phyloP scores from a whole-genome alignment of 2,888 invertebrate species.

The Scelioninae gen. 2 region DNA sequence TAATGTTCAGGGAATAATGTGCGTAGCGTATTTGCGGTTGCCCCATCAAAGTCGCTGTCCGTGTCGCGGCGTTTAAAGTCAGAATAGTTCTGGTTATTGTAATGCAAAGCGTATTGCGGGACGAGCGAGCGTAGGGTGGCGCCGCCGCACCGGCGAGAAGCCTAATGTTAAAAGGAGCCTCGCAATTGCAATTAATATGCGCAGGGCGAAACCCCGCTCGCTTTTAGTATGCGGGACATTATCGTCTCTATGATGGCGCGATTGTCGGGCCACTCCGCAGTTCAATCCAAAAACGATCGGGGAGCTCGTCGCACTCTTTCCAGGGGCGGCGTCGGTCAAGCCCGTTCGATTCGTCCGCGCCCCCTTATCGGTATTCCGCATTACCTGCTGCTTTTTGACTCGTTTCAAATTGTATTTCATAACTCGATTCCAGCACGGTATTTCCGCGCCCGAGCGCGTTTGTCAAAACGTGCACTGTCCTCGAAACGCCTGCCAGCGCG shows the following conservation, averaged over 20 bases:
- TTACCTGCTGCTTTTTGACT: constrained; percentile 67
- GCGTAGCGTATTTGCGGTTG: constrained; percentile 29
- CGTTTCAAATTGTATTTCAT: constrained; percentile 66
- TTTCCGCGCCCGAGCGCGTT: constrained; percentile 46
- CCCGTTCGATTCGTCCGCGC: constrained; percentile 60
- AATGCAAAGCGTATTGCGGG: constrained; percentile 63
- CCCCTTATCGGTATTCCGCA: constrained; percentile 68
- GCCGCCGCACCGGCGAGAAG: constrained; percentile 8
- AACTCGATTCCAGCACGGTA: constrained; percentile 60
- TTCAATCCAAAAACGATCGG: constrained; percentile 62
- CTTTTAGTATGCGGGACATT: constrained; percentile 71
- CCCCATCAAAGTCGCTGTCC: constrained; percentile 54
- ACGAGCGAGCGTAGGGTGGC: constrained; percentile 36
- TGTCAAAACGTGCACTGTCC: constrained; percentile 30
- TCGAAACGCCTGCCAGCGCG: background rate
- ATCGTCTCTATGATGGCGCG: constrained; percentile 69
- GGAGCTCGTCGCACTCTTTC: constrained; percentile 46
- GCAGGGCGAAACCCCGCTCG: constrained; percentile 60
- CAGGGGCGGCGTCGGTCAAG: constrained; percentile 42
- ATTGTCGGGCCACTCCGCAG: constrained; percentile 67
- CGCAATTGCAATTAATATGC: constrained; percentile 70
- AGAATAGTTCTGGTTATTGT: constrained; percentile 60
- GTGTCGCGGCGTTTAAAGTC: constrained; percentile 48
- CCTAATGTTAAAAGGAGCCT: constrained; percentile 48
- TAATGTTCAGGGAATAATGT: constrained; percentile 1